phyloP scores from a whole-genome alignment of 2,113 vertebrate genomes.

The Channa argus region DNA sequence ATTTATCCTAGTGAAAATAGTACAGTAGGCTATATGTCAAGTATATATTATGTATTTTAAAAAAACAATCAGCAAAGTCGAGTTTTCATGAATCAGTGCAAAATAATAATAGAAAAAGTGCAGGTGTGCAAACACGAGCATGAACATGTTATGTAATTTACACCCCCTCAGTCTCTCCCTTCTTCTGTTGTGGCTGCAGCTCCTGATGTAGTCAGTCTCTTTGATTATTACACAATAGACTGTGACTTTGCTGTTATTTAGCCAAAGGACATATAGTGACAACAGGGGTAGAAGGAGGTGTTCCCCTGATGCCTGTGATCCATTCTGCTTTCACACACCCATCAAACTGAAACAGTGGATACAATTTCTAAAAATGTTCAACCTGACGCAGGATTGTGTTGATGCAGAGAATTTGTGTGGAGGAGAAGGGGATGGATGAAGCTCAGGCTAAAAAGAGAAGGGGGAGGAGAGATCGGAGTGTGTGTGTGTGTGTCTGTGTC shows the following conservation, averaged over 20 bases:
- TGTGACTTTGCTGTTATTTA: conserved; percentile 34
- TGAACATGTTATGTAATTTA: conserved; percentile 67
- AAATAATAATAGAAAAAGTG: background rate
- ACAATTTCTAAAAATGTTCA: conserved; percentile 7
- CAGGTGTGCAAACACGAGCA: conserved; percentile 4
- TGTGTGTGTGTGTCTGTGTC: conserved; percentile 7
- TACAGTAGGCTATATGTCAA: too few relatives aligned
- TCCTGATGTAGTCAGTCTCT: conserved; percentile 46
- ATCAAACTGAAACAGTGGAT: conserved; percentile 1
- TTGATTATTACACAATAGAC: conserved; percentile 41
- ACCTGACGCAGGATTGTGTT: conserved; percentile 48
- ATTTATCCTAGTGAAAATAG: too few relatives aligned
- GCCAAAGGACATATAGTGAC: conserved; percentile 10
- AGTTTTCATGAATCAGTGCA: too few relatives aligned
- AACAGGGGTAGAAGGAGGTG: conserved; percentile 5
- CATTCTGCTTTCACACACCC: background rate
- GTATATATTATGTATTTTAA: too few relatives aligned
- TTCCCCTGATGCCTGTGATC: conserved; percentile 7
- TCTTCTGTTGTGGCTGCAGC: conserved; percentile 38
- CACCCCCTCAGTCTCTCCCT: conserved; percentile 12
- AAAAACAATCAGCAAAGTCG: too few relatives aligned
- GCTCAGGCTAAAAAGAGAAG: conserved; percentile 49
- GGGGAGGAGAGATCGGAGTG: conserved; percentile 42
- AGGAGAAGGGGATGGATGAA: conserved; percentile 50
- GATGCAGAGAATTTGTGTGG: conserved; percentile 56